Base-by-base conservation (phyloP, 2,888 invertebrate genomes). In the Chrysopilus asiliformis region DNA sequence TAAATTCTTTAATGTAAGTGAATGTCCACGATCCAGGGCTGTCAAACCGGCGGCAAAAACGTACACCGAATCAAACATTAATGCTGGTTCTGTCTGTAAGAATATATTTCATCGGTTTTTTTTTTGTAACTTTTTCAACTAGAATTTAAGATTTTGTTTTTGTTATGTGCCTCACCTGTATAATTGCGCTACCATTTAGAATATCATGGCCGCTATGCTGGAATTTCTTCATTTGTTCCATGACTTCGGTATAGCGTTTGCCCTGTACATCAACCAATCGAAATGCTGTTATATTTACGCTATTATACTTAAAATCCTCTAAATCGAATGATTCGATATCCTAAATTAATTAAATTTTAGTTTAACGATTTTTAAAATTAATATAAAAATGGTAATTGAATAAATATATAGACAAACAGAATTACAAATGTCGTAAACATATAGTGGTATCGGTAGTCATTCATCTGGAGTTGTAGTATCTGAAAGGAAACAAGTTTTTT, bases 401-500 rank as follows among this genome's bases (percentile, higher is more conserved):
- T 22, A 22, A 22, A n/a, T n/a, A n/a, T n/a, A n/a, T n/a, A n/a
- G n/a, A n/a, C n/a, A n/a, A 15, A 12, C 17, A 20, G 69, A 84
- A 86, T 83, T 71, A 90, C 90, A 62, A 90, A 84, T 4, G 90
- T 89, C 12, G 91, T 91, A 56, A 93, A 93, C 68, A 93, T 82
- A 58, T 90, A 94, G 59, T 94, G 93, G 55, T 90, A 93, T 51
- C 86, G 71, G 59, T 89, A 86, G 56, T 91, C 91, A 57, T 93
- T 90, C 93, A 94, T 94, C 63, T 91, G 90, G 8, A 93, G 69
- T 56, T 91, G 89, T 12, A 91, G 66, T 48, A 93, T 89, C 93
- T 94, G 76, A 43, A 16, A 18, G 40, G 24, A 74, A 72, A 45
- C n/a, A n/a, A n/a, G n/a, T n/a, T n/a, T n/a, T n/a, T n/a, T n/a